These are phyloP conservation scores for Bimastos eiseni DNA, from an alignment of 2,888 invertebrate species.

Conservation along the genomic window DNA sequence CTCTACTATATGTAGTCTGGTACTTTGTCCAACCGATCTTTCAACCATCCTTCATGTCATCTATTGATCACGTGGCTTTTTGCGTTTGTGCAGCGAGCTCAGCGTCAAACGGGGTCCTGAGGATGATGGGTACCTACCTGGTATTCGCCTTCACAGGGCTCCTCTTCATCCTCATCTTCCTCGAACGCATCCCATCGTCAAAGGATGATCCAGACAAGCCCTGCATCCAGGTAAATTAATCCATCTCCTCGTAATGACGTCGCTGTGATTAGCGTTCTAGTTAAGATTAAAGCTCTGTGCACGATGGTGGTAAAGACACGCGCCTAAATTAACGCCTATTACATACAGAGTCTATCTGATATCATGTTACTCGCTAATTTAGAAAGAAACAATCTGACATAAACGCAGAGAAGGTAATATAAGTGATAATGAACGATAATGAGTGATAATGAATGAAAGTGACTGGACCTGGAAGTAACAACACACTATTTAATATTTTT, in stretches of 20 bases:
- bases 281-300: neutral
- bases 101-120: constrained; percentile 43
- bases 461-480: too few relatives aligned
- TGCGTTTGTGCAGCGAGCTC: constrained; percentile 32
- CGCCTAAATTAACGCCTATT: too few relatives aligned
- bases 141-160: constrained; percentile 56
- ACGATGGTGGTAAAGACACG: too few relatives aligned
- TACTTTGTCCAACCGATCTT: neutral
- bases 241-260: neutral
- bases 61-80: neutral
- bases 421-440: too few relatives aligned
- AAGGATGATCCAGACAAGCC: constrained; percentile 54
- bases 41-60: neutral
- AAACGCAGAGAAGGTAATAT: too few relatives aligned
- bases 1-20: too few relatives aligned
- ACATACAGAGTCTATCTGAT: too few relatives aligned
- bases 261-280: neutral
- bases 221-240: constrained; percentile 50
- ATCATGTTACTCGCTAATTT: too few relatives aligned
- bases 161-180: constrained; percentile 53
- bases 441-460: too few relatives aligned
- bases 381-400: too few relatives aligned
- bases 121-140: constrained; percentile 58
- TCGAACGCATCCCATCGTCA: constrained; percentile 55
- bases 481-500: too few relatives aligned